Evolutionary conservation across 2,888 invertebrate species (phyloP), one percentile per base, ranked within the genome.

Genomic region (Agrotis exclamationis): DNA sequence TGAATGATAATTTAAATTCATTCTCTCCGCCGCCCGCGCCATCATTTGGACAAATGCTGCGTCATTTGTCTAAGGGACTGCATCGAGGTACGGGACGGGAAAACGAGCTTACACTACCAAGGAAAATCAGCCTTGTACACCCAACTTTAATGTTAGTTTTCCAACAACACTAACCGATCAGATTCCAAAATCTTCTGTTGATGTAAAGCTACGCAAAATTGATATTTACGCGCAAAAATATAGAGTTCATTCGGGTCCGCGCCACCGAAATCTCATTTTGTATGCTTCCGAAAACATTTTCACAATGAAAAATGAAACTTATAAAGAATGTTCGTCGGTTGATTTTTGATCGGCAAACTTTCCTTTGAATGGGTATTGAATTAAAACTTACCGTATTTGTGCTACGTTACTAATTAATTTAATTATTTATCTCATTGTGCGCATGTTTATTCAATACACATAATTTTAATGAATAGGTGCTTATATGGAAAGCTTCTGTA

Each of bases 1-100:
- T 95, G 96, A 96, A 96, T 96, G 96, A 96, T 96, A 96, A 96
- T 96, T 96, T 96, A 96, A 96, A 96, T 96, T 96, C 96, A 96
- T 96, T 96, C 96, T 96, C 96, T 96, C 93, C 93, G 93, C 94
- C 96, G 96, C 96, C 96, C 96, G 96, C 96, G 96, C 96, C 96
- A 96, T 96, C 96, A 96, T 96, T 96, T 95, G 96, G 96, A 96
- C 96, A 96, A 96, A 96, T 96, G 96, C 93, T 93, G 93, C 93
- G 92, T 95, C 96, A 96, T 96, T 96, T 96, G 94, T 96, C 96
- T 96, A 92, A 93, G 94, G 94, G 95, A 85, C 85, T 90, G 93
- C 88, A 86, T 89, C 78, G 88, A 80, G 89, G 91, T 79, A 89
- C 85, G 92, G 92, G 92, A 88, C 87, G 89, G 88, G 87, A 86